A percentile compares a stretch with the other conserved stretches of the same genome.
Evolutionary conservation across 2,888 invertebrate species (phyloP).

Genomic region (Habrosyne pyritoides): DNA sequence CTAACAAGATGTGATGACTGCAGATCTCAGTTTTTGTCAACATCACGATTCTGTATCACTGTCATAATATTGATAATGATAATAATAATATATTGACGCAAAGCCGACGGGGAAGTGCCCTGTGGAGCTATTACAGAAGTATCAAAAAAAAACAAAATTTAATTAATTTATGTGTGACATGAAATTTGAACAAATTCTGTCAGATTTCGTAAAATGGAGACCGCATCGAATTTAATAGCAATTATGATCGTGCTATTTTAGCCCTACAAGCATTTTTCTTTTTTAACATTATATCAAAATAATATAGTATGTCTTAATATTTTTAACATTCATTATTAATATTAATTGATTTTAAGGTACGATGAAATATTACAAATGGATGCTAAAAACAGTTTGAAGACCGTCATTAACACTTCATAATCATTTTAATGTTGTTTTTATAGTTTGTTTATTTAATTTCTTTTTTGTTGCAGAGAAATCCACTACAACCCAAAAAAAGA

Average conservation of each 20-base stretch:
- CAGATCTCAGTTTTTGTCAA: background rate
- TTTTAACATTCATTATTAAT: background rate
- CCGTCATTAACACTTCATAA: slow-evolving; percentile 1
- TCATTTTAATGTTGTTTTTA: slow-evolving; percentile 13
- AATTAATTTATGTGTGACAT: background rate
- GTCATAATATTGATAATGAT: background rate
- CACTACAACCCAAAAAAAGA: slow-evolving; percentile 74
- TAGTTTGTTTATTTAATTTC: slow-evolving; percentile 16
- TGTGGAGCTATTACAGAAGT: background rate
- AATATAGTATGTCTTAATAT: background rate
- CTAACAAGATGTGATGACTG: background rate
- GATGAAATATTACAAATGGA: background rate
- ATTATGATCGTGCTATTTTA: slow-evolving; percentile 57
- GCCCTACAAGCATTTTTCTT: slow-evolving; percentile 66
- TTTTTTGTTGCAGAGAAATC: slow-evolving; percentile 76
- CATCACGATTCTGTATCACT: background rate
- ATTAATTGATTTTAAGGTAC: background rate
- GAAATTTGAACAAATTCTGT: background rate
- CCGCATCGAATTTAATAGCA: slow-evolving; percentile 42
- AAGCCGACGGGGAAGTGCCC: background rate
- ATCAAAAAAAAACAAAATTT: background rate
- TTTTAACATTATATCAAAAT: slow-evolving; percentile 14
- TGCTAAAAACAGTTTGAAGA: background rate
- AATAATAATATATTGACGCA: background rate
- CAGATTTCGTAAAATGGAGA: background rate